Evolutionary conservation across 2,888 invertebrate species (phyloP).

Genomic region (Cerastis leucographa): DNA sequence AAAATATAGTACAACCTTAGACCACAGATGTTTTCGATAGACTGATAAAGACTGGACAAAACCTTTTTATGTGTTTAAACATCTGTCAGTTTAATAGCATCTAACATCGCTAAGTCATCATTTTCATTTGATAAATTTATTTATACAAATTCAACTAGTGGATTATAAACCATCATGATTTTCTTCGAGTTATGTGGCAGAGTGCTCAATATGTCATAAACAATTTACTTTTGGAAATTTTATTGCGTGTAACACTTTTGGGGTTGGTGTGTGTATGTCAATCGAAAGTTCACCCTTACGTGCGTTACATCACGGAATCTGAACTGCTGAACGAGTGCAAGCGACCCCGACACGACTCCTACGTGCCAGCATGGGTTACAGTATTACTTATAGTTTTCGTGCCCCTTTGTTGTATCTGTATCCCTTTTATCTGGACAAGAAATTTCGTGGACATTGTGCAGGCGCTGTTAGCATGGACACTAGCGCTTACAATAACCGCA

Average conservation of each 20-base stretch:
- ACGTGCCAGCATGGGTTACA: constrained; percentile 92
- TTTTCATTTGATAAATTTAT: constrained; percentile 15
- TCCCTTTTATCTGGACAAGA: constrained; percentile 75
- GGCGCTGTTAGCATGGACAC: constrained; percentile 89
- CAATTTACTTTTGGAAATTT: constrained; percentile 69
- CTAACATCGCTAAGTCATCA: constrained; percentile 7
- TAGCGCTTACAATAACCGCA: constrained; percentile 92
- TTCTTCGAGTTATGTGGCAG: constrained; percentile 66
- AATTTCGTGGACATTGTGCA: constrained; percentile 72
- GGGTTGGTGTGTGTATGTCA: constrained; percentile 87
- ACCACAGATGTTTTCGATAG: constrained; percentile 1
- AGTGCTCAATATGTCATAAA: constrained; percentile 60
- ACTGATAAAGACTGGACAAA: neutral
- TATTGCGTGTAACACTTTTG: constrained; percentile 73
- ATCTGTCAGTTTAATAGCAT: constrained; percentile 21
- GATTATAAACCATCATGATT: constrained; percentile 14
- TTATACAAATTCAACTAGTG: constrained; percentile 42
- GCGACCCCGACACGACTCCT: constrained; percentile 92
- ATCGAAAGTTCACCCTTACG: constrained; percentile 91
- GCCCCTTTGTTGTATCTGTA: constrained; percentile 90
- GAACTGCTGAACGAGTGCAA: constrained; percentile 93
- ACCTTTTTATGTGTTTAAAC: constrained; percentile 18
- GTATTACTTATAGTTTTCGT: constrained; percentile 91
- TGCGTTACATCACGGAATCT: constrained; percentile 93
- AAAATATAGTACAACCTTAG: neutral